Base-by-base conservation (phyloP, 2,888 invertebrate genomes). In the Thumatha senex region DNA sequence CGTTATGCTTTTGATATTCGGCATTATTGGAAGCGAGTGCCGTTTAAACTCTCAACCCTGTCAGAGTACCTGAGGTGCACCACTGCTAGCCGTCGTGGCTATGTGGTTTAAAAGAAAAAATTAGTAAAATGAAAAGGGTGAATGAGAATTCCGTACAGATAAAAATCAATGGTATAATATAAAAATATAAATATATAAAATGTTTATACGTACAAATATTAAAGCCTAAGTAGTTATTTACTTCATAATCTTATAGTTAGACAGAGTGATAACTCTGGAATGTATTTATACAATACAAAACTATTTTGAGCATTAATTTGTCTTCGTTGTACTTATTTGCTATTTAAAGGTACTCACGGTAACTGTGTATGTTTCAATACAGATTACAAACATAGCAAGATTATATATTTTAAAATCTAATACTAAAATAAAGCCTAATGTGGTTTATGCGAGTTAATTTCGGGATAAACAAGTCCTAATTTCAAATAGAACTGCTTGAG, bases 301-400 rank as follows among this genome's bases (percentile, higher is more conserved):
- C 1, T 35, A 35, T 36, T 15, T 52, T 59, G 51, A 59, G 64
- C 64, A 29, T 36, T 18, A 34, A 0, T 3, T 35, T 29, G 52
- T 58, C 38, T 45, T 43, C 29, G 7, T 41, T 34, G 40, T n/a
- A 18, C 30, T 39, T 39, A 40, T 40, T 24, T 14, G 15, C 9
- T 35, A 41, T 18, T 15, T 42, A 36, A 3, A 35, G 15, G 18
- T 41, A 40, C 13, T 35, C 31, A 39, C 35, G 44, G 44, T 45
- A 42, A 40, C 7, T 30, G 10, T 10, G 8, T 38, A 15, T 38
- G 9, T 4, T 13, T 35, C 31, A 14, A 12, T 10, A 31, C 5
- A 9, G 15, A 14, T 31, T 31, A 31, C 5, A 41, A 41, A 40
- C 30, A 14, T 7, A 13, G 2, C 8, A 35, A 13, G 12, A 9